These are phyloP conservation scores for Strigamia transsilvanica DNA, from an alignment of 2,888 invertebrate genomes.

Conservation along the genomic window DNA sequence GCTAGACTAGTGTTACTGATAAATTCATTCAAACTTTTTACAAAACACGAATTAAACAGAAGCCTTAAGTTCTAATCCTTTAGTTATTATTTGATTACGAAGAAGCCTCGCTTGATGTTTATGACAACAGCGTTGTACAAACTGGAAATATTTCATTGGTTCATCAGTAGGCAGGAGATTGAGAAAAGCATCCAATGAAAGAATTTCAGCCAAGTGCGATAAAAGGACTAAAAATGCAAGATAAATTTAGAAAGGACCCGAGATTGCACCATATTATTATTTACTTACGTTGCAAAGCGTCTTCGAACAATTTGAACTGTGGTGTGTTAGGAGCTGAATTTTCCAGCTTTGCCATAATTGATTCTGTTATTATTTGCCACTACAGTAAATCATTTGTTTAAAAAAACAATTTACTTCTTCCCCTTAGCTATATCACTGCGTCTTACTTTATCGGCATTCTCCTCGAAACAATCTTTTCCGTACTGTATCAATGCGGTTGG, in stretches of 20 bases:
- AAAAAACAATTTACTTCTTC: neutral
- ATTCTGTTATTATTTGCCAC: constrained; percentile 48
- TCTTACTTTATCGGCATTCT: constrained; percentile 55
- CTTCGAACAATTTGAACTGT: neutral
- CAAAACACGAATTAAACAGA: constrained; percentile 53
- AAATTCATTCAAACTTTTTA: constrained; percentile 5
- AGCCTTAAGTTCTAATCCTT: constrained; percentile 55
- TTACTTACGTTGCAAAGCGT: constrained; percentile 51
- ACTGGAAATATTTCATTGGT: constrained; percentile 34
- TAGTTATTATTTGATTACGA: constrained; percentile 53
- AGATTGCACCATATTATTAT: neutral
- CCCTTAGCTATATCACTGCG: no score
- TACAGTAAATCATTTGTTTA: constrained; percentile 13
- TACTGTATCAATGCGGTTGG: constrained; percentile 56
- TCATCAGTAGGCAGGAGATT: constrained; percentile 37
- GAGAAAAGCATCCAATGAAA: constrained; percentile 31
- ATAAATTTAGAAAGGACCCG: neutral
- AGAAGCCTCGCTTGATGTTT: constrained; percentile 55
- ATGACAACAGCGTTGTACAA: constrained; percentile 54
- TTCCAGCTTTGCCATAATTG: neutral
- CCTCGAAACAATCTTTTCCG: constrained; percentile 56
- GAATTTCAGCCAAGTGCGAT: constrained; percentile 51
- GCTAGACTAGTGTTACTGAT: no score
- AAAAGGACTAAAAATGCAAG: constrained; percentile 46
- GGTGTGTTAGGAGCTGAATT: neutral